Percentiles rank a stretch among this genome's conserved stretches.
phyloP scores from a whole-genome alignment of 1,140 invertebrate genomes.

The Rhyacophila brunnea region DNA sequence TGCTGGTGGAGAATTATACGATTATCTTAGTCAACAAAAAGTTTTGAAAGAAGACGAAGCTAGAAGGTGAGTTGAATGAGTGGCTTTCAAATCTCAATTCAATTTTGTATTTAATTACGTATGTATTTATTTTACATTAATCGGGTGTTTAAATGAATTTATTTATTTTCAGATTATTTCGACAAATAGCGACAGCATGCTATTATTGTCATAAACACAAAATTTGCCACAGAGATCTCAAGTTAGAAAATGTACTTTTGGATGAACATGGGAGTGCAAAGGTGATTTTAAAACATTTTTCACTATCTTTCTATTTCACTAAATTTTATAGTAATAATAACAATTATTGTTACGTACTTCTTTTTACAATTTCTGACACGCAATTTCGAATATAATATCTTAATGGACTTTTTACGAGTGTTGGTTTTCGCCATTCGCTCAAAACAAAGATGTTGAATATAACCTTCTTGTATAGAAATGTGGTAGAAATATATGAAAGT shows the following conservation, averaged over 20 bases:
- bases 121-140: background rate
- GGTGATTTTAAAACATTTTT: conserved; percentile 51
- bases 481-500: too few species aligned
- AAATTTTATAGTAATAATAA: too few species aligned
- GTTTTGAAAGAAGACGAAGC: conserved; percentile 90
- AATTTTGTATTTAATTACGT: background rate
- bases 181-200: conserved; percentile 95
- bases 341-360: too few species aligned
- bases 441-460: too few species aligned
- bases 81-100: background rate
- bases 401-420: too few species aligned
- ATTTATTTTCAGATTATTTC: conserved; percentile 71
- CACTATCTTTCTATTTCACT: too few species aligned
- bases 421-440: too few species aligned
- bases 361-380: too few species aligned
- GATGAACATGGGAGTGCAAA: conserved; percentile 96
- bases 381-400: too few species aligned
- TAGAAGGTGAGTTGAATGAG: conserved; percentile 57
- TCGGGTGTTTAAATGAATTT: background rate
- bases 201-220: conserved; percentile 99
- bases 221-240: conserved; percentile 97
- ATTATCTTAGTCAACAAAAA: conserved; percentile 93
- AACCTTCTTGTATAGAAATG: too few species aligned
- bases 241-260: conserved; percentile 97
- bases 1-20: conserved; percentile 96